Percentiles rank a stretch among this genome's conserved stretches.
These are phyloP conservation scores for Papilio polyxenes DNA, from an alignment of 1,140 invertebrate species.

Conservation along the genomic window DNA sequence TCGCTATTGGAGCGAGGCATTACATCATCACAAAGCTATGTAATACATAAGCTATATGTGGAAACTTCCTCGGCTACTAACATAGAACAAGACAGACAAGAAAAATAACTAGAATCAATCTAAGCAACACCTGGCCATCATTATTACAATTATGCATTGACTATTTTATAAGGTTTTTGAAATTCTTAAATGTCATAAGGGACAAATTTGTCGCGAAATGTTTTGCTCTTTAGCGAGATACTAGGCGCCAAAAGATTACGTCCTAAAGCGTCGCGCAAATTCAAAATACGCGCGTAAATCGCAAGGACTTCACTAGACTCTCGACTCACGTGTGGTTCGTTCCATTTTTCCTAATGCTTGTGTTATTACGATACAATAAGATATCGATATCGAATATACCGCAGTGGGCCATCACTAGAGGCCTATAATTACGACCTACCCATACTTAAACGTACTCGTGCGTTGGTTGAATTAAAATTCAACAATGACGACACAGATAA, in stretches of 20 bases:
- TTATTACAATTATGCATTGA: background rate
- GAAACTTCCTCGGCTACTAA: conserved; percentile 6
- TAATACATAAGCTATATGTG: conserved; percentile 15
- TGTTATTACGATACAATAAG: too few relatives aligned
- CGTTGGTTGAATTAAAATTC: conserved; percentile 36
- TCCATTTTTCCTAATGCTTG: too few relatives aligned
- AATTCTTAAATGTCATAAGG: too few relatives aligned
- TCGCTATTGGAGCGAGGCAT: conserved; percentile 5
- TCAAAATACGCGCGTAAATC: too few relatives aligned
- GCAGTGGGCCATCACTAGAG: background rate
- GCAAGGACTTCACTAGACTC: too few relatives aligned
- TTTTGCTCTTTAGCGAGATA: background rate
- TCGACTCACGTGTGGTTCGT: too few relatives aligned
- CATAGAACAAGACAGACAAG: background rate
- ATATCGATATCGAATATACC: background rate
- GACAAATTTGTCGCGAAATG: background rate
- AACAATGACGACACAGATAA: conserved; percentile 31
- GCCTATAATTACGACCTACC: background rate
- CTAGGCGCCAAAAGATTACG: too few relatives aligned
- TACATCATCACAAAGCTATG: conserved; percentile 27
- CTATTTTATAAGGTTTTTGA: background rate
- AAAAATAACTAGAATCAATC: conserved; percentile 10
- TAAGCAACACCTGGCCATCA: background rate
- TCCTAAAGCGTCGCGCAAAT: too few relatives aligned
- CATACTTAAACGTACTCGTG: background rate